These are phyloP conservation scores for Polypedilum pembai DNA, from an alignment of 1,140 invertebrate species.

Conservation along the genomic window DNA sequence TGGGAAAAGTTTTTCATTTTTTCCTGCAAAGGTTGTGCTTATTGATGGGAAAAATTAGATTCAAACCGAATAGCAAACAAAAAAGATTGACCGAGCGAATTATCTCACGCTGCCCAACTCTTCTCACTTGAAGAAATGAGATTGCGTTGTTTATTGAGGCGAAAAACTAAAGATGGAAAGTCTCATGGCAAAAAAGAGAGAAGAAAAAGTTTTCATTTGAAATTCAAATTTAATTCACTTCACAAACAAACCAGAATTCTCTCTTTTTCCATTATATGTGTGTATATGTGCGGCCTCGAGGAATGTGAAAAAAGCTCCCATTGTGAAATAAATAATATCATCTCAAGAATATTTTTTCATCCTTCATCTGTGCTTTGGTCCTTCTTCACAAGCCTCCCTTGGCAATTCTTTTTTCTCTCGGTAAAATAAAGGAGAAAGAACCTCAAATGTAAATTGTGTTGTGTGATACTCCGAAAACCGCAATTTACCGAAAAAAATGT, in stretches of 20 bases:
- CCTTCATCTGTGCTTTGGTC: background rate
- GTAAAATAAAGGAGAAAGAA: background rate
- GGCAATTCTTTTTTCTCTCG: too few species aligned
- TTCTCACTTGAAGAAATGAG: background rate
- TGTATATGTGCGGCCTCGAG: background rate
- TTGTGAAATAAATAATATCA: background rate
- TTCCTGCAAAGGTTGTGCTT: too few species aligned
- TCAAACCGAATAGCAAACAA: too few species aligned
- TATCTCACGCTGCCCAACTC: too few species aligned
- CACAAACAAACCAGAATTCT: slow-evolving; percentile 11
- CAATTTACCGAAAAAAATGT: background rate
- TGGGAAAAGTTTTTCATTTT: too few species aligned
- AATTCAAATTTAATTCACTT: slow-evolving; percentile 19
- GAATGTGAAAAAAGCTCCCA: background rate
- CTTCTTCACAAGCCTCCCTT: background rate
- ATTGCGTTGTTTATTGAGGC: slow-evolving; percentile 17
- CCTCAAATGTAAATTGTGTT: background rate
- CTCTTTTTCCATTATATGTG: background rate
- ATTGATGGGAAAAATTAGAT: too few species aligned
- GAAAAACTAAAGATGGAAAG: slow-evolving; percentile 13
- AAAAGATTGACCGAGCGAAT: too few species aligned
- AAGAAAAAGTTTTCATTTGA: slow-evolving; percentile 1
- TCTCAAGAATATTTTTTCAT: background rate
- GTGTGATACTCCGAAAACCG: background rate
- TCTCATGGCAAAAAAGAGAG: background rate